Conservation (phyloP, 2,888 invertebrate genomes). For the Diadegma fenestrale region DNA sequence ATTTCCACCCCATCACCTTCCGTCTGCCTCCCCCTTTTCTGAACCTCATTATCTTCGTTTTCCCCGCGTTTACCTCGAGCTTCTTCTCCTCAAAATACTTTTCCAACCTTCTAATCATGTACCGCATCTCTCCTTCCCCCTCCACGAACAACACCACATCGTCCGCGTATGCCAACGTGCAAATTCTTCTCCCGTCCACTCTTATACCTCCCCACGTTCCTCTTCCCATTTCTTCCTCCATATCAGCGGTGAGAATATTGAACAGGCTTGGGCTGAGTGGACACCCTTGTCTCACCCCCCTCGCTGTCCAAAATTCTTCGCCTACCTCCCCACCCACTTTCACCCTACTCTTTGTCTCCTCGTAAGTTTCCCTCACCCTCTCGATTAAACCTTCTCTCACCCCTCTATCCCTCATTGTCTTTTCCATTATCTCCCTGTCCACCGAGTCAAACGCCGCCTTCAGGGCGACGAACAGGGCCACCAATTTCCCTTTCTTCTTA, state of each 20-base stretch:
- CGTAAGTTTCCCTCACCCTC: background rate
- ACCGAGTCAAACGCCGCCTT: no score
- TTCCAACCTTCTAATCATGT: constrained; percentile 15
- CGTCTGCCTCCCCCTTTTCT: no score
- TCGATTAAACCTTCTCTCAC: constrained; percentile 18
- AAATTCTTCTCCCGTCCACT: constrained; percentile 17
- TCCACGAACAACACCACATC: constrained; percentile 27
- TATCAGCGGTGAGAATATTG: constrained; percentile 48
- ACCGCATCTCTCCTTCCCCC: constrained; percentile 16
- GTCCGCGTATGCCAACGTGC: constrained; percentile 28
- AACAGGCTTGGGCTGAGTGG: no score
- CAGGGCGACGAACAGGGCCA: no score
- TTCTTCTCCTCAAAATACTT: background rate
- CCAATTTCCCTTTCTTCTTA: constrained; percentile 2
- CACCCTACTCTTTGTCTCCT: constrained; percentile 24
- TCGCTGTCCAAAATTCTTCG: no score
- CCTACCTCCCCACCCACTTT: no score
- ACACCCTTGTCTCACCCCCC: no score
- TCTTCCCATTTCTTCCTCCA: constrained; percentile 49
- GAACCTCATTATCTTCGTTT: no score
- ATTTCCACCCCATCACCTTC: no score
- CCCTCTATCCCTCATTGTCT: constrained; percentile 13
- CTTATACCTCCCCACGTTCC: constrained; percentile 31
- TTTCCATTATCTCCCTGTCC: no score
- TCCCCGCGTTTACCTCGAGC: no score